phyloP scores from a whole-genome alignment of 2,797 vertebrate genomes.

The Chromis chromis region DNA sequence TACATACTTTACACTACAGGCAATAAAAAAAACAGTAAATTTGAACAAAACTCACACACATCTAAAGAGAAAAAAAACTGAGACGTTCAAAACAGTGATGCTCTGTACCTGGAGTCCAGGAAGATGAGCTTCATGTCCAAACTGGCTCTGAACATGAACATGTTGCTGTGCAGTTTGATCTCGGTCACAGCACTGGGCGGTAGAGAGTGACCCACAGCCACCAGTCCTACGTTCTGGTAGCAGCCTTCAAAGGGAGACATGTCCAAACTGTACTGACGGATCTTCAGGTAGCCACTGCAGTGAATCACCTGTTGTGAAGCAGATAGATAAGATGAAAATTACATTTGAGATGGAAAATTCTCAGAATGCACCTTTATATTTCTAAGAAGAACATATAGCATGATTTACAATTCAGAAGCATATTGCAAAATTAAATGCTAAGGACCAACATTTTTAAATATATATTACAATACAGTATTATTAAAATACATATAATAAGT shows the following conservation, averaged over 20 bases:
- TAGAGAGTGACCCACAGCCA: conserved; percentile 97
- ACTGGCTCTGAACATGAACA: conserved; percentile 99
- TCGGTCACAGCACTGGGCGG: conserved; percentile 97
- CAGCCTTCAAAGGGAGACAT: conserved; percentile 99
- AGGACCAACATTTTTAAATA: not conserved
- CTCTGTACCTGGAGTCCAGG: conserved; percentile 93
- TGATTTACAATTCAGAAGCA: not conserved
- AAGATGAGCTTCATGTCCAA: conserved; percentile 99
- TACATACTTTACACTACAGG: not conserved
- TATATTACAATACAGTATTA: not conserved
- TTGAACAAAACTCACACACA: not conserved
- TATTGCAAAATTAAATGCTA: not conserved
- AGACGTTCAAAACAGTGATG: not conserved
- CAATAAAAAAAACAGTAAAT: not conserved
- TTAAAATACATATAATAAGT: not conserved
- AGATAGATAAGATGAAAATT: not conserved
- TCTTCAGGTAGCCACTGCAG: conserved; percentile 98
- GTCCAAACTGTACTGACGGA: conserved; percentile 97
- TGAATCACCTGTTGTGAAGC: conserved; percentile 91
- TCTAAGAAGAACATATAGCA: not conserved
- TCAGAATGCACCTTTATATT: not conserved
- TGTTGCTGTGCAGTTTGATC: conserved; percentile 99
- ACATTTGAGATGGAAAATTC: not conserved
- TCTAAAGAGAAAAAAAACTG: not conserved
- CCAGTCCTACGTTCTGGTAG: conserved; percentile 98